Percentiles rank a stretch among this genome's conserved stretches.
phyloP scores from a whole-genome alignment of 2,888 invertebrate genomes.

The Lamproptera curius region DNA sequence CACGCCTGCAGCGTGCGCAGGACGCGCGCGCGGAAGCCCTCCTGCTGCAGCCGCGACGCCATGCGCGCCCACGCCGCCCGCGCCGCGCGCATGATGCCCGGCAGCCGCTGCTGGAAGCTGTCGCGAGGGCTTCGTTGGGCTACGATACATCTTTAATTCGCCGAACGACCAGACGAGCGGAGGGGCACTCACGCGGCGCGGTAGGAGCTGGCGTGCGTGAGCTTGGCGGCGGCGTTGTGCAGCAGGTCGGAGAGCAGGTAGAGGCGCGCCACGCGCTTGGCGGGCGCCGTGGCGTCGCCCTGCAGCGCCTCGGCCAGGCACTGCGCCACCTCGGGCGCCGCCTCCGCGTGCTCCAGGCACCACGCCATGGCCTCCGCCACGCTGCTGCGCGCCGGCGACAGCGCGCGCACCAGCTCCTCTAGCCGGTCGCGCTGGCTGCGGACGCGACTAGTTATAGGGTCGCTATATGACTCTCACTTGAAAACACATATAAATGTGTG shows the following conservation, averaged over 20 bases:
- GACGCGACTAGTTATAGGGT: conserved; percentile 15
- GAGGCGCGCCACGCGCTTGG: conserved; percentile 93
- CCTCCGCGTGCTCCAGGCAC: conserved; percentile 99
- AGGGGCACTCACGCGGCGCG: conserved; percentile 84
- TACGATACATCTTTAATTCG: too few species aligned
- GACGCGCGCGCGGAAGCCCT: conserved; percentile 95
- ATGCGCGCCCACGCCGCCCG: conserved; percentile 87
- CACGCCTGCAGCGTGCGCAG: conserved; percentile 95
- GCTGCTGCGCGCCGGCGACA: conserved; percentile 88
- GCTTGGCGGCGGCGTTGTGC: conserved; percentile 97
- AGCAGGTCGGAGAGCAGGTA: conserved; percentile 98
- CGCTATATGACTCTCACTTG: too few species aligned
- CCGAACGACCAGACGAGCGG: too few species aligned
- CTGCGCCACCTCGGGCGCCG: conserved; percentile 95
- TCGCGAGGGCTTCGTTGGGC: neutral
- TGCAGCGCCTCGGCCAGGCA: conserved; percentile 93
- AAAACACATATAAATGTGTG: too few species aligned
- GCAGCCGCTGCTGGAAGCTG: conserved; percentile 88
- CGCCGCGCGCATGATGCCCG: conserved; percentile 71
- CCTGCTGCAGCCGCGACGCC: conserved; percentile 92
- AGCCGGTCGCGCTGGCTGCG: conserved; percentile 93
- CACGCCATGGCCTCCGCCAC: conserved; percentile 99
- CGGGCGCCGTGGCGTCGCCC: conserved; percentile 85
- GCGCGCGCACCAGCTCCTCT: conserved; percentile 92
- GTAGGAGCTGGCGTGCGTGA: conserved; percentile 96